These are phyloP conservation scores for Sarcophaga peregrina DNA, from an alignment of 1,140 invertebrate species.

Conservation along the genomic window DNA sequence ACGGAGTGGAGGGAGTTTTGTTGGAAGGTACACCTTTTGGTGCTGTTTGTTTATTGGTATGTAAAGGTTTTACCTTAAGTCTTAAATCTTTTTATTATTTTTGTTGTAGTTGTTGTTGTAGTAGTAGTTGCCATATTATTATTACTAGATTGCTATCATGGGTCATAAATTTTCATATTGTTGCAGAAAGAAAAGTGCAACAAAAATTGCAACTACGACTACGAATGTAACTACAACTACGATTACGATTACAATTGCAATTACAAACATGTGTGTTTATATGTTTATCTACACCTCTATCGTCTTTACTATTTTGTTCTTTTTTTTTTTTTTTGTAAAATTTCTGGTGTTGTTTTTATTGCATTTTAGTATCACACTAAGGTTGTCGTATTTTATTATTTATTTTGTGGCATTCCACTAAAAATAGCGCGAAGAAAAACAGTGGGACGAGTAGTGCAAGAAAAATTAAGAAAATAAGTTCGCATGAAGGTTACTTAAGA, in stretches of 20 bases:
- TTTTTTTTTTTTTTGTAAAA: background rate
- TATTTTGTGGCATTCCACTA: background rate
- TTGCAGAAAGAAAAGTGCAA: conserved; percentile 28
- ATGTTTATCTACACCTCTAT: too few relatives aligned
- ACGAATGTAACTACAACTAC: too few relatives aligned
- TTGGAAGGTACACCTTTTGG: background rate
- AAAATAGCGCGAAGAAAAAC: background rate
- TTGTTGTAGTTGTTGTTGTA: background rate
- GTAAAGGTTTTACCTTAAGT: background rate
- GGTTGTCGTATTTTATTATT: background rate
- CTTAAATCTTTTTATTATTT: conserved; percentile 1
- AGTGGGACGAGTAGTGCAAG: background rate
- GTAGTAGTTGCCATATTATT: background rate
- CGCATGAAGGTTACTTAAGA: too few relatives aligned
- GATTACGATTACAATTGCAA: too few relatives aligned
- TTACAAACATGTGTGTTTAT: too few relatives aligned
- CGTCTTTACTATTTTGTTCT: too few relatives aligned
- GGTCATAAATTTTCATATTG: conserved; percentile 37
- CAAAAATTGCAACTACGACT: too few relatives aligned
- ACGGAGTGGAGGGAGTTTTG: background rate
- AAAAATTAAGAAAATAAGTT: too few relatives aligned
- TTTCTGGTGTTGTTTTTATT: background rate
- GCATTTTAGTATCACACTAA: background rate
- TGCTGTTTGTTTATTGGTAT: background rate
- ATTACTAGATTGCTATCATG: conserved; percentile 34